A percentile compares a stretch with the other conserved stretches of the same genome.
phyloP scores from a whole-genome alignment of 2,797 vertebrate species.

The Peromyscus eremicus region DNA sequence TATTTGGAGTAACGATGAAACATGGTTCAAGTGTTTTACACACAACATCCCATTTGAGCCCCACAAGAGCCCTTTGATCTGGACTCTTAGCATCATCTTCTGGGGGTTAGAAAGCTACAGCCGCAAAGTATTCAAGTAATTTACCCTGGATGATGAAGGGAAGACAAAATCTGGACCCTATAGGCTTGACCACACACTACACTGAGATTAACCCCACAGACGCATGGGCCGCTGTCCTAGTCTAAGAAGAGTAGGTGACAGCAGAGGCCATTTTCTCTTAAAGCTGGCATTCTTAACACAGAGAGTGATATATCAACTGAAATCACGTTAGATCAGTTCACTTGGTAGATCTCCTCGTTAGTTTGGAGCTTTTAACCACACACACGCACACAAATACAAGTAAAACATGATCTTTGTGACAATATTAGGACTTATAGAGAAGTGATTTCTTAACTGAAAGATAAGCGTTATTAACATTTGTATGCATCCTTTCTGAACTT shows the following conservation, averaged over 20 bases:
- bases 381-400: not conserved
- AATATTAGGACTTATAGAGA: not conserved
- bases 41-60: not conserved
- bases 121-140: not conserved
- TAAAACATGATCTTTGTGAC: not conserved
- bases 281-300: not conserved
- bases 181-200: not conserved
- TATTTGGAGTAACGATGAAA: constrained; percentile 29
- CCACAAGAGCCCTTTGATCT: not conserved
- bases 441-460: not conserved
- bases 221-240: not conserved
- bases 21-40: not conserved
- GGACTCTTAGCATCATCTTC: not conserved
- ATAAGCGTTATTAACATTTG: not conserved
- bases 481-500: not conserved
- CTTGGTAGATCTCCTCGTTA: not conserved
- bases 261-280: not conserved
- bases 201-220: not conserved
- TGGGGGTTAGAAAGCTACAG: not conserved
- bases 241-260: not conserved
- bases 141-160: not conserved
- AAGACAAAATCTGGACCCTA: not conserved
- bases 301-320: not conserved
- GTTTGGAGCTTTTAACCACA: not conserved
- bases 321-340: not conserved